Conservation (phyloP, 2,113 vertebrate species). For the Nycticryphes semicollaris region DNA sequence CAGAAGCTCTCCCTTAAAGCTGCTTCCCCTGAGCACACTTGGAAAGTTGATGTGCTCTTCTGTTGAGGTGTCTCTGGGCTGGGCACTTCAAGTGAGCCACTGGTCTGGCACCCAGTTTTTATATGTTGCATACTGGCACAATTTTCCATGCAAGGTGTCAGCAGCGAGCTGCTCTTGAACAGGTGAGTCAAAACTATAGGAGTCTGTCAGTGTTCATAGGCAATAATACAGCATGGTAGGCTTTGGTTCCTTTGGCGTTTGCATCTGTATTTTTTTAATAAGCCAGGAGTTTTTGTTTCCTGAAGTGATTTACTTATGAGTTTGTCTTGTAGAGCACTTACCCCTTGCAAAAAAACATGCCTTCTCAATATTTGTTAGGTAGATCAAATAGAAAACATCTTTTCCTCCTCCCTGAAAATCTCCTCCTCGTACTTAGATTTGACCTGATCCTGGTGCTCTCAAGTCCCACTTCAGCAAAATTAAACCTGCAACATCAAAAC, state of each 20-base stretch:
- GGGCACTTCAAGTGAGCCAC: background rate
- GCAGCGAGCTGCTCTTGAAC: background rate
- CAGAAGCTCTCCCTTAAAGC: background rate
- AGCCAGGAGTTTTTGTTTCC: background rate
- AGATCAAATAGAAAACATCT: background rate
- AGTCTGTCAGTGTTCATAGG: background rate
- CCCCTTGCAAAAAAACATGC: background rate
- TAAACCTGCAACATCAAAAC: background rate
- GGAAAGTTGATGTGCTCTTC: fast-evolving
- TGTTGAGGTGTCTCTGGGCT: background rate
- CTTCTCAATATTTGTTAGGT: background rate
- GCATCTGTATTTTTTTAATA: background rate
- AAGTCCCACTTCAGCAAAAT: background rate
- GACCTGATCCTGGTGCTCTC: background rate
- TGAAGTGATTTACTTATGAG: background rate
- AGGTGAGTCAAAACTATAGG: background rate
- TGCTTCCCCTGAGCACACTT: fast-evolving
- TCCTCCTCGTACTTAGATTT: background rate
- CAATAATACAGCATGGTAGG: background rate
- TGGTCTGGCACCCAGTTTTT: background rate
- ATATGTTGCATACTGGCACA: background rate
- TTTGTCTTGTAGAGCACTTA: background rate
- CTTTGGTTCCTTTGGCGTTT: background rate
- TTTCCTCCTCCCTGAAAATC: background rate
- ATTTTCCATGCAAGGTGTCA: background rate